These are phyloP conservation scores for Notarius quadriscutis DNA, from an alignment of 2,113 vertebrate genomes.

Conservation along the genomic window DNA sequence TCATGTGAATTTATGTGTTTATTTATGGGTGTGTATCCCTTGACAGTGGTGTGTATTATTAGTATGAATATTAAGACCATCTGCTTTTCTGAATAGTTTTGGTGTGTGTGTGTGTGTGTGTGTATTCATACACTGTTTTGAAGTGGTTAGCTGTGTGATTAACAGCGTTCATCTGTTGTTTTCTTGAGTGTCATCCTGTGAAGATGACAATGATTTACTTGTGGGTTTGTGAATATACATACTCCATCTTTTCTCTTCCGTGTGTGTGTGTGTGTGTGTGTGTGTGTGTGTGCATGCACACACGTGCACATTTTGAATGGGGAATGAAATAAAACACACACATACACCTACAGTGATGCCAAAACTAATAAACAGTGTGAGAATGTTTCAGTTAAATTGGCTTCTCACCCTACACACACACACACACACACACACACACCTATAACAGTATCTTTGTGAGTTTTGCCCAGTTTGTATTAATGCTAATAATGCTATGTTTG, in stretches of 20 bases:
- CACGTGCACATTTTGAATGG: neutral
- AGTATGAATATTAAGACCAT: neutral
- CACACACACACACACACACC: constrained; percentile 27
- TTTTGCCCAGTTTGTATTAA: neutral
- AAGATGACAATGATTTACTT: constrained; percentile 14
- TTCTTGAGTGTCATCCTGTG: neutral
- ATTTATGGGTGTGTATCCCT: neutral
- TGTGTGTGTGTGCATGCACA: neutral
- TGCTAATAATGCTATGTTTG: neutral
- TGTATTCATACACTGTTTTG: neutral
- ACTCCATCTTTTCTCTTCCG: neutral
- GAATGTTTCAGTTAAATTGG: constrained; percentile 68
- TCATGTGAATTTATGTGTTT: neutral
- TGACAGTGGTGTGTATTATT: neutral
- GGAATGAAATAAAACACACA: constrained; percentile 68
- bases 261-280: neutral
- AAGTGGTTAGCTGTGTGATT: neutral
- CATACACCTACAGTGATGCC: constrained; percentile 66
- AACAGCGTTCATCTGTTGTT: neutral
- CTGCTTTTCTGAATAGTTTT: neutral
- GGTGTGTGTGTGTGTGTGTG: neutral
- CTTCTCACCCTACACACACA: constrained; percentile 44
- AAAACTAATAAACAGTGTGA: constrained; percentile 79
- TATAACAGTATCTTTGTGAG: neutral
- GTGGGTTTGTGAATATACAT: neutral